A percentile compares a stretch with the other conserved stretches of the same genome.
Evolutionary conservation across 2,888 invertebrate genomes (phyloP).

Genomic region (Dysmachus trigonus): DNA sequence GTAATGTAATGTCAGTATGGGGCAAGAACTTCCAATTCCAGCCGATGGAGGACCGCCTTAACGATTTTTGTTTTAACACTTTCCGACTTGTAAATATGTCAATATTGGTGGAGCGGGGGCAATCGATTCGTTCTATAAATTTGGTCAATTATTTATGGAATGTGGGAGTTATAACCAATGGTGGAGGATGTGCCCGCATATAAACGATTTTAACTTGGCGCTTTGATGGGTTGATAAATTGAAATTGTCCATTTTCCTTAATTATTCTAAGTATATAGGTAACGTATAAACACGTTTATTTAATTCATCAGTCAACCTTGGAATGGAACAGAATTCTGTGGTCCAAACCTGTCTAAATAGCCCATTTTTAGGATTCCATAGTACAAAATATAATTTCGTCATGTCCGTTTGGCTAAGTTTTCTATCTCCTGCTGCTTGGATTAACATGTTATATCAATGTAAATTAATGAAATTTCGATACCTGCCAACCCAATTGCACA

Average conservation of each 20-base stretch:
- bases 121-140: background rate
- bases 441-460: too few species aligned
- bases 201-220: background rate
- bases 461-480: too few species aligned
- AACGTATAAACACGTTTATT: background rate
- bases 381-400: too few species aligned
- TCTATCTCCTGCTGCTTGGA: too few species aligned
- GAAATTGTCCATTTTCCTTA: background rate
- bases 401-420: too few species aligned
- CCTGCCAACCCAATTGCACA: too few species aligned
- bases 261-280: background rate
- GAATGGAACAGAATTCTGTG: too few species aligned
- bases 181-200: background rate
- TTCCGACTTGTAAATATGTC: background rate
- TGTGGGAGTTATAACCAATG: background rate
- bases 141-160: background rate
- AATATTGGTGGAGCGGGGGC: background rate
- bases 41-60: background rate
- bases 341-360: too few species aligned
- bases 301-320: background rate
- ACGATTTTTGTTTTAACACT: background rate
- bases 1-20: background rate
- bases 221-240: background rate
- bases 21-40: background rate
- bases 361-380: too few species aligned